Base-by-base conservation (phyloP, 2,113 vertebrate genomes). In the Podarcis muralis region DNA sequence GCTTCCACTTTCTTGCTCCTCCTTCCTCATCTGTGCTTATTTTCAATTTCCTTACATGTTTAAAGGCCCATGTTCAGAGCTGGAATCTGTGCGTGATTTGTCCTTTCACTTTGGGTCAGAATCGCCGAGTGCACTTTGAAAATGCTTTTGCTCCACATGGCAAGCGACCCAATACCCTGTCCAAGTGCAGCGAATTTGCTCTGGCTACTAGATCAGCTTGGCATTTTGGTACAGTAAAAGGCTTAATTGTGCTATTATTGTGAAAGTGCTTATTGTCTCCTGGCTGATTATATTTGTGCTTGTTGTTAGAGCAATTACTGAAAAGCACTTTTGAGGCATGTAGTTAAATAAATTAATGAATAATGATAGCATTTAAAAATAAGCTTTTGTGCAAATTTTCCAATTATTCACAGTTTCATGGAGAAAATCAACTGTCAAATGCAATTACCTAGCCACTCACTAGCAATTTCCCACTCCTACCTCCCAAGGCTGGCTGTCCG, bases 301-400 rank as follows among this genome's bases (percentile, higher is more conserved):
- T 82, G 23, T 81, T 92, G 79, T 94, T 93, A 86, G 72, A 92
- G 65, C 87, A 91, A 86, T 84, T 91, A 94, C 81, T 77, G 69
- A 88, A 88, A 92, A 93, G 91, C 0, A 0, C 57, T 75, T 82
- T 77, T 80, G 72, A 92, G 84, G 65, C 79, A 89, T 81, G 89
- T 59, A 83, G 90, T 85, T 91, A 92, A 92, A 94, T 88, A 88
- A 94, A 93, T 92, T 89, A 92, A 94, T 86, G 62, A 93, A 83
- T 72, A 94, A 93, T 37, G 59, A 83, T 6, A 89, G 59, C 78
- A 78, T 84, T 69, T 37, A 40, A 89, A 93, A 90, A 89, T 6
- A 90, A 91, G 75, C 3, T 16, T 71, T 81, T 86, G 65, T 74
- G 30, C 53, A 84, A 53, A 59, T 90, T 88, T 92, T 83, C 72